Conservation (phyloP, 2,113 vertebrate species). For the Dicrurus megarhynchus region DNA sequence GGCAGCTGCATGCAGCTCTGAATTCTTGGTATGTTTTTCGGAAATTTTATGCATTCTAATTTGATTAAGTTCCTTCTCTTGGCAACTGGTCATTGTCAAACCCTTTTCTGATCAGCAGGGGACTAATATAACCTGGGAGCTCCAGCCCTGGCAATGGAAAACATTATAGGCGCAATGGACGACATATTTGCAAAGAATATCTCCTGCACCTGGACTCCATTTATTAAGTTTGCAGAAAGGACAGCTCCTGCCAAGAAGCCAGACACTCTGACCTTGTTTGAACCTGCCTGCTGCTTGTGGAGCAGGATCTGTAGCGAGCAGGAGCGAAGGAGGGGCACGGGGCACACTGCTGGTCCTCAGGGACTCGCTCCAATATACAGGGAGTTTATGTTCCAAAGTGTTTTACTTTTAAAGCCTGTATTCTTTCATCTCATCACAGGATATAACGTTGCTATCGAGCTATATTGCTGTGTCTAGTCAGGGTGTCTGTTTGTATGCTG, state of each 20-base stretch:
- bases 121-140: not conserved
- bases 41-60: slow-evolving; percentile 22
- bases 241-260: slow-evolving; percentile 56
- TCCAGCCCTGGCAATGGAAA: not conserved
- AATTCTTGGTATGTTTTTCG: not conserved
- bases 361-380: not conserved
- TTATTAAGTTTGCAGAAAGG: slow-evolving; percentile 58
- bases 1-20: not conserved
- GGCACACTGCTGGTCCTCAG: slow-evolving; percentile 18
- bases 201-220: slow-evolving; percentile 48
- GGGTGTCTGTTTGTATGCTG: slow-evolving; percentile 23
- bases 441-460: slow-evolving; percentile 50
- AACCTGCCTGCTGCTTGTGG: slow-evolving; percentile 46
- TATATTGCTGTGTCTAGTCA: slow-evolving; percentile 57
- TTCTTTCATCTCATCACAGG: slow-evolving; percentile 58
- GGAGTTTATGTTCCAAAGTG: slow-evolving; percentile 50
- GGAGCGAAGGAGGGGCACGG: not conserved
- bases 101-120: slow-evolving; percentile 4
- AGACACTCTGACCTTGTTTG: slow-evolving; percentile 57
- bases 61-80: slow-evolving; percentile 6
- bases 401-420: slow-evolving; percentile 59
- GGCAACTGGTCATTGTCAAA: not conserved
- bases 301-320: not conserved
- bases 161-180: not conserved
- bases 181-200: not conserved